Conservation (phyloP, 2,797 vertebrate genomes). For the Geotrypetes seraphini region DNA sequence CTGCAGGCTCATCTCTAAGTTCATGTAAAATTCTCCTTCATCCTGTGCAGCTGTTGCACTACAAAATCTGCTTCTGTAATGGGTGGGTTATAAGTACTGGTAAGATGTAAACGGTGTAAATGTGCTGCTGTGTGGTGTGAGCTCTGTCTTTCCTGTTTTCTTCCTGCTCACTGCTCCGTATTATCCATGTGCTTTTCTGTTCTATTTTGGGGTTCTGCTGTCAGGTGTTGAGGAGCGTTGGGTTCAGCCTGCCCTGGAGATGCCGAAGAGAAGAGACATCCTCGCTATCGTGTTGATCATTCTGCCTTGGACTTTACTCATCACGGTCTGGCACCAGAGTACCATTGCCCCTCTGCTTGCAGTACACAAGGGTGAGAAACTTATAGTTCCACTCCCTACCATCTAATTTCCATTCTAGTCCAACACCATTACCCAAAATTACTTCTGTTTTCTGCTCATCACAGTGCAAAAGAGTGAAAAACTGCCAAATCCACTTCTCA, state of each 20-base stretch:
- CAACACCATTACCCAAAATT: too few relatives aligned
- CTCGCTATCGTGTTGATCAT: constrained; percentile 96
- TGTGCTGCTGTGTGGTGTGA: constrained; percentile 22
- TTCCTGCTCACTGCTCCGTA: constrained; percentile 54
- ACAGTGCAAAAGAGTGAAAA: too few relatives aligned
- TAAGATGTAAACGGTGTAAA: constrained; percentile 54
- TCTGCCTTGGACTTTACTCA: constrained; percentile 96
- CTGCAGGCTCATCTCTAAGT: neutral
- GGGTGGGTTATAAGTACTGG: constrained; percentile 65
- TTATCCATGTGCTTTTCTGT: constrained; percentile 57
- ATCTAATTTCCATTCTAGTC: too few relatives aligned
- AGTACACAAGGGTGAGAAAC: constrained; percentile 83
- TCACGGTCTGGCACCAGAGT: constrained; percentile 98
- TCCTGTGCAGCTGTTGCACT: constrained; percentile 21
- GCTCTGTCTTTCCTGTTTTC: constrained; percentile 34
- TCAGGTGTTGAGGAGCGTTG: constrained; percentile 94
- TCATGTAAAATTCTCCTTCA: constrained; percentile 6
- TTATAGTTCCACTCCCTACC: too few relatives aligned
- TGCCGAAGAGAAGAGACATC: constrained; percentile 98
- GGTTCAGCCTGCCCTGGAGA: constrained; percentile 93
- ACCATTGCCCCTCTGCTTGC: constrained; percentile 88
- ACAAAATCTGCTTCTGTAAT: constrained; percentile 61
- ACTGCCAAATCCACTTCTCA: too few relatives aligned
- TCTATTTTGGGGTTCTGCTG: constrained; percentile 49
- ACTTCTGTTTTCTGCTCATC: too few relatives aligned